Percentiles rank a stretch among this genome's conserved stretches.
phyloP scores from a whole-genome alignment of 37 sponge, comb jelly and placozoan species.

The Cladorhizidae sp. region DNA sequence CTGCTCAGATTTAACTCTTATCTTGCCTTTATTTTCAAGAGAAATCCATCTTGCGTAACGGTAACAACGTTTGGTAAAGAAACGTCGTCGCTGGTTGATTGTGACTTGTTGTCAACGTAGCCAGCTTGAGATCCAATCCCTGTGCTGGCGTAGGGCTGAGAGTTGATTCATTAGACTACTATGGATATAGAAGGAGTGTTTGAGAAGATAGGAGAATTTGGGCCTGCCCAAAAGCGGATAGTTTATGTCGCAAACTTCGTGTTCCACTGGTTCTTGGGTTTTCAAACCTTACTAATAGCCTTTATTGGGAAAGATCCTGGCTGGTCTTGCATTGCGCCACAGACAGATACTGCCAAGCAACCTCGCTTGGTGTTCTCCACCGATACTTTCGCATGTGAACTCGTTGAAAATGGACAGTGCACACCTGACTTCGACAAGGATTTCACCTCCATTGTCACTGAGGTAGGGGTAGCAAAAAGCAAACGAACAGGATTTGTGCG shows the following conservation, averaged over 20 bases:
- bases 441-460: conserved; percentile 48
- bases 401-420: conserved; percentile 21
- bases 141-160: too few relatives aligned
- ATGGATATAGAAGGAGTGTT: conserved; percentile 63
- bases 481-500: too few relatives aligned
- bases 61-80: too few relatives aligned
- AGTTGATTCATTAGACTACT: background rate
- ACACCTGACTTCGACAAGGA: conserved; percentile 10
- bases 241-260: background rate
- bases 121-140: too few relatives aligned
- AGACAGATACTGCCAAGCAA: background rate
- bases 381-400: conserved; percentile 6
- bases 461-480: conserved; percentile 10
- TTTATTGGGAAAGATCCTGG: conserved; percentile 36
- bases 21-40: too few relatives aligned
- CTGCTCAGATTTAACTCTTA: too few relatives aligned
- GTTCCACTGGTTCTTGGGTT: background rate
- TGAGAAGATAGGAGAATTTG: conserved; percentile 51
- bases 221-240: conserved; percentile 37
- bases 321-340: conserved; percentile 28
- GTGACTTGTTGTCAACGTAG: too few relatives aligned
- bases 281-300: conserved; percentile 10
- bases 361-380: background rate
- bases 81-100: too few relatives aligned
- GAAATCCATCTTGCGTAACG: too few relatives aligned